Conservation (phyloP, 2,888 invertebrate genomes). For the Malthinus flaveolus region DNA sequence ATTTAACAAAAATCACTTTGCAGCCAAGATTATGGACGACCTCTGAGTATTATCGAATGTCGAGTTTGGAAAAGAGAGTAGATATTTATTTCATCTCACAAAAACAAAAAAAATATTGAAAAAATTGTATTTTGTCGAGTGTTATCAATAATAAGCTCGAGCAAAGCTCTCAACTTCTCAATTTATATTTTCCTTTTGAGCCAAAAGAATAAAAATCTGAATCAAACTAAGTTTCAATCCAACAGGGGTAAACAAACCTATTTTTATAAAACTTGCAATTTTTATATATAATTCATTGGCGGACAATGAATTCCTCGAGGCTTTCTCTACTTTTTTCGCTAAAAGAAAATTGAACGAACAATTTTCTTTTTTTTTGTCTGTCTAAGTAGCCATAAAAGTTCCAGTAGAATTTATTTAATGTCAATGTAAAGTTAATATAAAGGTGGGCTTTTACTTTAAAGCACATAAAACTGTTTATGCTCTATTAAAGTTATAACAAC, state of each 20-base stretch:
- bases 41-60: too few relatives aligned
- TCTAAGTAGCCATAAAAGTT: constrained; percentile 3
- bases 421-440: constrained; percentile 7
- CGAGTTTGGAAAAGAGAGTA: too few relatives aligned
- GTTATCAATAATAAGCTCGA: not conserved
- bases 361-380: constrained; percentile 1
- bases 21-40: too few relatives aligned
- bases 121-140: too few relatives aligned
- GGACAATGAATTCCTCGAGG: not conserved
- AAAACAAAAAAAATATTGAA: too few relatives aligned
- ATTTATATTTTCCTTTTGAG: too few relatives aligned
- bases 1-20: too few relatives aligned
- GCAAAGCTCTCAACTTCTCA: not conserved
- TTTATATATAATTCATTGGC: constrained; percentile 3
- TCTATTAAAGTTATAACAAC: constrained; percentile 39
- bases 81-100: too few relatives aligned
- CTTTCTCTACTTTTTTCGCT: not conserved
- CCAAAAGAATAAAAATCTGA: not conserved
- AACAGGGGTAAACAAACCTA: not conserved
- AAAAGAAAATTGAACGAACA: constrained; percentile 1
- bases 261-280: not conserved
- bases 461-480: constrained; percentile 27
- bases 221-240: too few relatives aligned
- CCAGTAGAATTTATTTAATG: constrained; percentile 4
- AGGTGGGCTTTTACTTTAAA: not conserved